Conservation (phyloP, 2,113 vertebrate genomes). For the Dicentrarchus labrax region DNA sequence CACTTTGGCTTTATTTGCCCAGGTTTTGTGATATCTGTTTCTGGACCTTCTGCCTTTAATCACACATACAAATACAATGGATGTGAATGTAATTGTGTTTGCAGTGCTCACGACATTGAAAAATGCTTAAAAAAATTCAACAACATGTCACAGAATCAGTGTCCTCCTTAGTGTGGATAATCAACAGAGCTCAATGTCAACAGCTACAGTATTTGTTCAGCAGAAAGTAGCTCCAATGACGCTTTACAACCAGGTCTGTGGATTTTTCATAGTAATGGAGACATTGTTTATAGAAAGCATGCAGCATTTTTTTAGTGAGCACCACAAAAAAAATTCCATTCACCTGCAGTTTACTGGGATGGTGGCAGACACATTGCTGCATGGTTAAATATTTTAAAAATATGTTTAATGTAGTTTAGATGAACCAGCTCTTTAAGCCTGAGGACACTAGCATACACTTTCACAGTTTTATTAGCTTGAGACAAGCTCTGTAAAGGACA, state of each 20-base stretch:
- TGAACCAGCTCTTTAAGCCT: not conserved
- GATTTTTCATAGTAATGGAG: not conserved
- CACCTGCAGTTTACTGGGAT: not conserved
- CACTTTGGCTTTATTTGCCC: not conserved
- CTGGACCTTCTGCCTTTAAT: not conserved
- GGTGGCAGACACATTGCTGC: not conserved
- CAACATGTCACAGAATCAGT: not conserved
- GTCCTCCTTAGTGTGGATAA: slow-evolving; percentile 20
- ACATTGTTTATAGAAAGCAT: not conserved
- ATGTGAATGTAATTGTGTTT: not conserved
- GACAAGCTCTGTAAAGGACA: not conserved
- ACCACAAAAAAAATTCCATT: not conserved
- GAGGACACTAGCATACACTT: not conserved
- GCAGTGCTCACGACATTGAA: not conserved
- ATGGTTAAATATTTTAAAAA: not conserved
- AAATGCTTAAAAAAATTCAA: not conserved
- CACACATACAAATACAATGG: not conserved
- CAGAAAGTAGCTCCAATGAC: not conserved
- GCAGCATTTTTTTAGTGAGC: not conserved
- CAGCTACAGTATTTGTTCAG: not conserved
- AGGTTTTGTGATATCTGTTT: not conserved
- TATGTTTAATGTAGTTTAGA: not conserved
- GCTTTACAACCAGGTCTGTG: not conserved
- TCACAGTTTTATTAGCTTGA: not conserved
- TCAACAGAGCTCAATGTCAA: slow-evolving; percentile 5